Evolutionary conservation across 1,140 invertebrate species (phyloP), one percentile per base, ranked within the genome.

Genomic region (Nasonia vitripennis): DNA sequence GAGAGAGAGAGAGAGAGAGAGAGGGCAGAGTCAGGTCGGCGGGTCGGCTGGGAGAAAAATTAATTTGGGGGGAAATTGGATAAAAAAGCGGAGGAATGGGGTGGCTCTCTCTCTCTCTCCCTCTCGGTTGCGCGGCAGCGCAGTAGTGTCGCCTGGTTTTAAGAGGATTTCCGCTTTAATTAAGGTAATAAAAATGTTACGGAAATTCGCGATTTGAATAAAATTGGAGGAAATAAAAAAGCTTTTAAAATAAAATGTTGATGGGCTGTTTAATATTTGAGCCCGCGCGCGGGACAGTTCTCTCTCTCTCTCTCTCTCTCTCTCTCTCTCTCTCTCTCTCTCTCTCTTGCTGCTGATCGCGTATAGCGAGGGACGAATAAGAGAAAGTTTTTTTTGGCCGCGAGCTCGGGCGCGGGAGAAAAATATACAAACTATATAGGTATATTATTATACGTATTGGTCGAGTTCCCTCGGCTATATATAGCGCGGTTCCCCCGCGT

Each of bases 221-320:
- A 75, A 84, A 84, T 84, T 78, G 83, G 83, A 34, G 37, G 62
- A 79, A 84, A 84, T 84, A 85, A 85, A 85, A 77, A 81, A 85
- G 84, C 78, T 85, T 81, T 81, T 70, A 78, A 85, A 85, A 85
- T 85, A 81, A 85, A 85, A 85, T 85, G 73, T 70, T 75, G 79
- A 81, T 67, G 79, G 55, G 55, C 79, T 81, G 55, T 85, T 85
- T 81, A 81, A 85, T 81, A 85, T 85, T 81, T 83, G 45, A 27
- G 78, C 51, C 41, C 11, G 23, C 31, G 5, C 34, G 34, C 34
- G 17, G 12, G 55, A 31, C 11, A 41, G 74, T 17, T 17, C 74
- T 62, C 55, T 6, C 55, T n/a, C 6, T 62, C 55, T 27, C 27
- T 27, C 27, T 27, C 27, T 0, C 27, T 27, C n/a, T 6, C 34